Evolutionary conservation across 1,140 invertebrate genomes (phyloP).

Genomic region (Macrobrachium rosenbergii): DNA sequence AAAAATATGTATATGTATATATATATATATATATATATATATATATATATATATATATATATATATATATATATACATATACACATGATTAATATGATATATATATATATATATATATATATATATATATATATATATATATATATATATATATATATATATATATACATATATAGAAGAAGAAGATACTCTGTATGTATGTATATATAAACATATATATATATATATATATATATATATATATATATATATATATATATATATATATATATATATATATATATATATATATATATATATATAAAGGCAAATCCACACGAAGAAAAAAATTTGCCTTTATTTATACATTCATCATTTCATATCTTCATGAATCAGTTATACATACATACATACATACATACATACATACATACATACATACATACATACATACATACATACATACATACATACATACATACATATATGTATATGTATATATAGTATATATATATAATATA

Average conservation of each 20-base stretch:
- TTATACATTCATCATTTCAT: too few relatives aligned
- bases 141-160: conserved; percentile 11
- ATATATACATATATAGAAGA: too few relatives aligned
- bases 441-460: not conserved
- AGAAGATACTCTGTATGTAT: not conserved
- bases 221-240: conserved; percentile 23
- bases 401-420: not conserved
- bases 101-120: conserved; percentile 14
- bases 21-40: not conserved
- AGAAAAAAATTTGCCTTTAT: too few relatives aligned
- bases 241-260: conserved; percentile 17
- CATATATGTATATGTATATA: not conserved
- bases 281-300: conserved; percentile 12
- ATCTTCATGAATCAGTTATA: too few relatives aligned
- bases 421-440: not conserved
- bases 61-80: too few relatives aligned
- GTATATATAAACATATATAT: conserved; percentile 16
- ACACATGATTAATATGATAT: too few relatives aligned
- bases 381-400: not conserved
- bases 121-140: not conserved
- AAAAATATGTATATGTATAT: too few relatives aligned
- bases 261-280: not conserved
- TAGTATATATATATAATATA: not conserved
- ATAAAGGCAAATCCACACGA: too few relatives aligned
- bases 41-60: not conserved